Percentiles rank a stretch among this genome's conserved stretches.
phyloP scores from a whole-genome alignment of 2,797 vertebrate species.

The Acrossocheilus wenchowensis region DNA sequence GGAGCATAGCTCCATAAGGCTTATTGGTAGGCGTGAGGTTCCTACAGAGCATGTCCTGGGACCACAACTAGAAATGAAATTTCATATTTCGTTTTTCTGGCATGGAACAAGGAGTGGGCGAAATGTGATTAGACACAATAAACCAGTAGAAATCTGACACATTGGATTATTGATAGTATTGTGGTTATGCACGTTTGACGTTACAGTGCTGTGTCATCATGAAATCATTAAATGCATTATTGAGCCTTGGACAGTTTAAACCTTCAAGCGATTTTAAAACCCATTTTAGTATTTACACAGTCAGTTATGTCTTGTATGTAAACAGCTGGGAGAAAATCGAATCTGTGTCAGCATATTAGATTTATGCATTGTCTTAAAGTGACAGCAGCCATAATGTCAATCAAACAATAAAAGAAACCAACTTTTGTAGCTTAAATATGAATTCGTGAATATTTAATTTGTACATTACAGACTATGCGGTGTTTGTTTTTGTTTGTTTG shows the following conservation, averaged over 20 bases:
- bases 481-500: not conserved
- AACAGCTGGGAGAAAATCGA: not conserved
- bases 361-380: not conserved
- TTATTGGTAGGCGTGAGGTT: conserved; percentile 13
- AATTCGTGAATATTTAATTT: not conserved
- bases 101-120: not conserved
- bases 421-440: not conserved
- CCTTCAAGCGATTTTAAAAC: not conserved
- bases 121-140: not conserved
- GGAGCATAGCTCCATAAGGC: conserved; percentile 13
- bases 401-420: too few relatives aligned
- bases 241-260: not conserved
- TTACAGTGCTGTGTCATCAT: not conserved
- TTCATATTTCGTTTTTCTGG: not conserved
- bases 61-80: not conserved
- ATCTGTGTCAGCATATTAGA: not conserved
- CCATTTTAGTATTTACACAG: not conserved
- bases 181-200: not conserved
- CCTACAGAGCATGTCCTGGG: not conserved
- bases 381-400: not conserved
- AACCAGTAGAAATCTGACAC: not conserved
- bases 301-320: not conserved
- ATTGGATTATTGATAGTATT: not conserved
- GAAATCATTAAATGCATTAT: not conserved
- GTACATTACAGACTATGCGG: too few relatives aligned